Conservation (phyloP, 1,140 invertebrate species). For the Lordiphosa clarofinis region DNA sequence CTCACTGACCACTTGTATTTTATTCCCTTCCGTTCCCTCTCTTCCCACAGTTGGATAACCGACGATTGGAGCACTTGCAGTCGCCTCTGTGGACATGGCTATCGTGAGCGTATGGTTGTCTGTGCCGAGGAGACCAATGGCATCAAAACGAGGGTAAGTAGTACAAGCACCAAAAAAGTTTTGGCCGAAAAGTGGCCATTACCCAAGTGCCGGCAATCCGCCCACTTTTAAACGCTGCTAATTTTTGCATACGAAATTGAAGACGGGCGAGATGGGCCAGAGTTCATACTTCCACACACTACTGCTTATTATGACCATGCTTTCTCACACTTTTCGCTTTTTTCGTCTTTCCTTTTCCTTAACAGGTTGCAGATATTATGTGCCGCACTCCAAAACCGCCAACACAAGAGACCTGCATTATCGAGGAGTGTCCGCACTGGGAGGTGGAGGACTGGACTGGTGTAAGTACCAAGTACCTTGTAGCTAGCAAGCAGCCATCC, state of each 20-base stretch:
- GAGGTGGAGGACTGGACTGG: slow-evolving; percentile 91
- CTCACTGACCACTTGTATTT: slow-evolving; percentile 37
- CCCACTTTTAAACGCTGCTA: slow-evolving; percentile 40
- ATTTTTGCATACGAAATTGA: slow-evolving; percentile 44
- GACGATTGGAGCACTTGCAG: slow-evolving; percentile 93
- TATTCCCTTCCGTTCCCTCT: slow-evolving; percentile 2
- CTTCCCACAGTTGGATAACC: slow-evolving; percentile 88
- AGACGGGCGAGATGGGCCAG: background rate
- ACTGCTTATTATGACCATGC: slow-evolving; percentile 58
- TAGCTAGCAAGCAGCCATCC: background rate
- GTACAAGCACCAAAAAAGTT: slow-evolving; percentile 12
- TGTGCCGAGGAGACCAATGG: slow-evolving; percentile 89
- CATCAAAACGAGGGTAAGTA: slow-evolving; percentile 84
- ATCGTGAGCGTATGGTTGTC: slow-evolving; percentile 86
- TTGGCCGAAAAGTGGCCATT: slow-evolving; percentile 50
- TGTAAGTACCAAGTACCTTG: slow-evolving; percentile 82
- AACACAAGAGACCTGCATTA: slow-evolving; percentile 89
- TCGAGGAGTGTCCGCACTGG: slow-evolving; percentile 91
- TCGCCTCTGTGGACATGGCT: slow-evolving; percentile 90
- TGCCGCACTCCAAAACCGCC: slow-evolving; percentile 88
- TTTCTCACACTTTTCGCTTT: slow-evolving; percentile 34
- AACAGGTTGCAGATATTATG: slow-evolving; percentile 86
- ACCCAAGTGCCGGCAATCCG: slow-evolving; percentile 17
- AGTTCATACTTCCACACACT: background rate
- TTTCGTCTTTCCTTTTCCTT: slow-evolving; percentile 19